Evolutionary conservation across 1,140 invertebrate species (phyloP).

Genomic region (Hylaeus anthracinus): DNA sequence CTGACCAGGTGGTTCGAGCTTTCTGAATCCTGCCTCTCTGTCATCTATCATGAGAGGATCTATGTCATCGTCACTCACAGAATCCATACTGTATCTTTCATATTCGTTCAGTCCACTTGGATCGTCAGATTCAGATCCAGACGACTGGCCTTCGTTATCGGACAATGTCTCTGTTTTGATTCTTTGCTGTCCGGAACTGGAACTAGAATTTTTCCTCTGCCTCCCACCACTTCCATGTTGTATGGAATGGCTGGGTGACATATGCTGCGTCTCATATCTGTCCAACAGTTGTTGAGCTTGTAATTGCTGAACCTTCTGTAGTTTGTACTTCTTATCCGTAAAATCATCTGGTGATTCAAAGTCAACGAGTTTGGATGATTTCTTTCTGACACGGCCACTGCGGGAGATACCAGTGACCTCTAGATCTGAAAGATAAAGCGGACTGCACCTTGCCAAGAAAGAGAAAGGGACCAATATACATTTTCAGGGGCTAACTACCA

Average conservation of each 20-base stretch:
- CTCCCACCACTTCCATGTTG: conserved; percentile 31
- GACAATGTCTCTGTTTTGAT: conserved; percentile 72
- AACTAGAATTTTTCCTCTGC: conserved; percentile 73
- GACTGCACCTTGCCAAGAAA: conserved; percentile 76
- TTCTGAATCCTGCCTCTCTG: conserved; percentile 79
- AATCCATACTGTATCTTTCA: conserved; percentile 79
- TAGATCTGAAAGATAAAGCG: conserved; percentile 83
- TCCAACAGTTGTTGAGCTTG: conserved; percentile 76
- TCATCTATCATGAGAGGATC: conserved; percentile 79
- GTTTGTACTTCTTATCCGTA: conserved; percentile 78
- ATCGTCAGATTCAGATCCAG: conserved; percentile 83
- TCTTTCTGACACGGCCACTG: conserved; percentile 94
- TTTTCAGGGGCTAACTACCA: conserved; percentile 66
- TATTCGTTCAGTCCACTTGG: conserved; percentile 81
- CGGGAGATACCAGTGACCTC: conserved; percentile 92
- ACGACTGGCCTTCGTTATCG: conserved; percentile 80
- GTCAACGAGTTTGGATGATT: conserved; percentile 96
- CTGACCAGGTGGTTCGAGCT: conserved; percentile 81
- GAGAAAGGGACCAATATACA: conserved; percentile 62
- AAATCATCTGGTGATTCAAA: conserved; percentile 93
- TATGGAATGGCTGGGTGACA: conserved; percentile 42
- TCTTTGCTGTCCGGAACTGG: conserved; percentile 62
- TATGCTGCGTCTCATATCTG: conserved; percentile 68
- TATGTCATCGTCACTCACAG: conserved; percentile 78
- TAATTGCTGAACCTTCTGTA: conserved; percentile 74